Evolutionary conservation across 2,888 invertebrate genomes (phyloP), one percentile per base, ranked within the genome.

Genomic region (Taenaris catops): DNA sequence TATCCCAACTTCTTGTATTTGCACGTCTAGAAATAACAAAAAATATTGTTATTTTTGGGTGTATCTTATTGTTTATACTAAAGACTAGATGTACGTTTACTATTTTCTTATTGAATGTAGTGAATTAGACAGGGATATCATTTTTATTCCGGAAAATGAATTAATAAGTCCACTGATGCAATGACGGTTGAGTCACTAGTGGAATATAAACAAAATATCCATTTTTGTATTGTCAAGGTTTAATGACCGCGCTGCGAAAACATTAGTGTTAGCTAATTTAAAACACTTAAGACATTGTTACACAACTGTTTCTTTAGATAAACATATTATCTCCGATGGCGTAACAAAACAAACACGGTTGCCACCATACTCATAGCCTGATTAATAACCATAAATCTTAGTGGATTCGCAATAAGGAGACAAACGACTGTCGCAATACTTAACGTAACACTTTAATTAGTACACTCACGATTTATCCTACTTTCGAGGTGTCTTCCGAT

Each of bases 391-490:
- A 71, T 76, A 75, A 76, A 78, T 76, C 75, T 67, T 66, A 25
- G 51, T 48, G 56, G 60, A 72, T 71, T 75, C 61, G 73, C 73
- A 74, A 71, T 62, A 65, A 63, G 54, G 71, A 69, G 72, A 75
- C 74, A 75, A 63, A 71, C 56, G 63, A 55, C 64, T 71, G 65
- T 72, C 70, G 76, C 68, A 81, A 80, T 61, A 46, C 46, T 49
- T 55, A 69, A 70, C 73, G 75, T 73, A 74, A 81, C 62, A 61
- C 48, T 67, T 74, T 75, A 80, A 81, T 81, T 80, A 80, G 69
- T 65, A 68, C 71, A 71, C 71, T 71, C 79, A 81, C 80, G 80
- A 81, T 65, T 66, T 76, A 75, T 67, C 58, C 68, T 63, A 69
- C 76, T 83, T 78, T 75, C 69, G 64, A 65, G 61, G 67, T 70